Conservation (phyloP, 2,797 vertebrate genomes). For the Bradypodion ventrale region DNA sequence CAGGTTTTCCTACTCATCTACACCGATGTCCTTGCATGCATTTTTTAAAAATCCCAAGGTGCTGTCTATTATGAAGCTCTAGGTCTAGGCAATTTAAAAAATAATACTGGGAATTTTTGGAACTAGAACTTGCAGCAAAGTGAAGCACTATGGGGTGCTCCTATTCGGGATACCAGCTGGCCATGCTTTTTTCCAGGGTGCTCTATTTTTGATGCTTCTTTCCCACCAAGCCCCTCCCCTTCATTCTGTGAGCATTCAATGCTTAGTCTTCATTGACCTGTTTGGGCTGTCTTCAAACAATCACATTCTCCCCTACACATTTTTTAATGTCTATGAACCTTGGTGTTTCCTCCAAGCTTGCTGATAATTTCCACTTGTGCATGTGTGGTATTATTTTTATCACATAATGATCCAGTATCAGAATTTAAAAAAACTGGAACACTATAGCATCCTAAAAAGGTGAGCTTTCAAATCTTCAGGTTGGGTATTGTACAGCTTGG, state of each 20-base stretch:
- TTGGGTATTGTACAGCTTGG: too few species aligned
- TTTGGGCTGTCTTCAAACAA: not conserved
- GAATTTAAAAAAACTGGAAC: too few species aligned
- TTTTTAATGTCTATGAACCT: not conserved
- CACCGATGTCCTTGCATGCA: not conserved
- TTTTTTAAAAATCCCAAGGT: not conserved
- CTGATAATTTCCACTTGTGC: not conserved
- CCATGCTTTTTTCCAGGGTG: not conserved
- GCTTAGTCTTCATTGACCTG: not conserved
- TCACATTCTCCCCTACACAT: not conserved
- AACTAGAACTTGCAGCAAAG: not conserved
- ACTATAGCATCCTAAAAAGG: too few species aligned
- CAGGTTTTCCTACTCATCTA: too few species aligned
- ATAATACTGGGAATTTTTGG: not conserved
- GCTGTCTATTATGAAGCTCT: not conserved
- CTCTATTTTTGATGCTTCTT: not conserved
- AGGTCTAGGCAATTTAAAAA: not conserved
- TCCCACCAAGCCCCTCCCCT: not conserved
- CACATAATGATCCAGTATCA: not conserved
- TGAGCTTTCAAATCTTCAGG: too few species aligned
- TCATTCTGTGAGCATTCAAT: not conserved
- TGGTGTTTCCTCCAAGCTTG: too few species aligned
- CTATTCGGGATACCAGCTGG: not conserved
- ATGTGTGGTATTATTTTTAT: not conserved
- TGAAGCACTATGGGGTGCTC: not conserved